These are phyloP conservation scores for Endomychus coccineus DNA, from an alignment of 2,888 invertebrate genomes.

Conservation along the genomic window DNA sequence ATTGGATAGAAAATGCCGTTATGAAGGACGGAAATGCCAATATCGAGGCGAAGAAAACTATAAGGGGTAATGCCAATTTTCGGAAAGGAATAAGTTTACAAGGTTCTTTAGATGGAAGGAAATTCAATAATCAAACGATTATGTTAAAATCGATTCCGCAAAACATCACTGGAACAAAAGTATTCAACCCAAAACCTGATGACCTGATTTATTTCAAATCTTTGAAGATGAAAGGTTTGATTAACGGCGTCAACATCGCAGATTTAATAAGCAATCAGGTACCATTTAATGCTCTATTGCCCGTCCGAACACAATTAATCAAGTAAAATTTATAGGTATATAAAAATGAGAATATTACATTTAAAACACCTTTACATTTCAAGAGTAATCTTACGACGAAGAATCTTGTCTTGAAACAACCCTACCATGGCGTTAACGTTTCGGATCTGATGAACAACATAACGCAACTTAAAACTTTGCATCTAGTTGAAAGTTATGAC, in stretches of 20 bases:
- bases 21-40: constrained; percentile 37
- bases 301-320: no score
- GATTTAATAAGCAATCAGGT: constrained; percentile 36
- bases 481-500: constrained; percentile 37
- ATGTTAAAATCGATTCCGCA: constrained; percentile 40
- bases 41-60: constrained; percentile 44
- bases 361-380: constrained; percentile 33
- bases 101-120: constrained; percentile 34
- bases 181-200: constrained; percentile 22
- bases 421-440: constrained; percentile 35
- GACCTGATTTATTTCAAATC: constrained; percentile 28
- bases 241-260: constrained; percentile 34
- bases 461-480: constrained; percentile 26
- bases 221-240: constrained; percentile 31
- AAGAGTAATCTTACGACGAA: constrained; percentile 29
- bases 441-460: constrained; percentile 33
- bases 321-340: constrained; percentile 31
- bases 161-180: constrained; percentile 39
- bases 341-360: constrained; percentile 26
- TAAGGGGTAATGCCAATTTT: constrained; percentile 40
- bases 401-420: constrained; percentile 33
- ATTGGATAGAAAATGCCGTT: constrained; percentile 46
- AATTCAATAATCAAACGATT: constrained; percentile 35
- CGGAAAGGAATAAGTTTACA: constrained; percentile 37
- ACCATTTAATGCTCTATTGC: constrained; percentile 10